Evolutionary conservation across 2,797 vertebrate genomes (phyloP).

Genomic region (Staurois parvus): DNA sequence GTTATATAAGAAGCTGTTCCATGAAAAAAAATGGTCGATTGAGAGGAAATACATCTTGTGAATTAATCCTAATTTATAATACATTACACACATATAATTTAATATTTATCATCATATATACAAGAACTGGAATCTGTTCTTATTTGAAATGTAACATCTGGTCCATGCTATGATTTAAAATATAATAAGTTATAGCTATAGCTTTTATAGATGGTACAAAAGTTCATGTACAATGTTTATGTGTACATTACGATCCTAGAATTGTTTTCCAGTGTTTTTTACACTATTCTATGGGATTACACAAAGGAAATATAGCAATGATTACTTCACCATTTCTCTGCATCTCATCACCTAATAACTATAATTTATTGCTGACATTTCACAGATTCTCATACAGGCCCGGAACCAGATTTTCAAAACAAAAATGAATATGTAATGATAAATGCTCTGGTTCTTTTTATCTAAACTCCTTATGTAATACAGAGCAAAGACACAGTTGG

Average conservation of each 20-base stretch:
- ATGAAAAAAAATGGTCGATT: too few relatives aligned
- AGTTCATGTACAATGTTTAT: not conserved
- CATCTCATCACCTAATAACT: slow-evolving; percentile 43
- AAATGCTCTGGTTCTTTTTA: slow-evolving; percentile 20
- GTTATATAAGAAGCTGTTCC: too few relatives aligned
- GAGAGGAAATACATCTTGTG: too few relatives aligned
- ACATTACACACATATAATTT: too few relatives aligned
- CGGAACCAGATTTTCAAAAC: slow-evolving; percentile 41
- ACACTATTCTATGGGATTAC: not conserved
- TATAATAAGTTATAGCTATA: not conserved
- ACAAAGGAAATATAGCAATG: slow-evolving; percentile 5
- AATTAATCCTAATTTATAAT: too few relatives aligned
- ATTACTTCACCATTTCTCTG: slow-evolving; percentile 26
- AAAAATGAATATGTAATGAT: slow-evolving; percentile 38
- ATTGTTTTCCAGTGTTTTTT: not conserved
- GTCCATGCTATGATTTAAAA: not conserved
- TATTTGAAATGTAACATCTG: not conserved
- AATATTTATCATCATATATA: not conserved
- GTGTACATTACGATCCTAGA: not conserved
- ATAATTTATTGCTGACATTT: slow-evolving; percentile 39
- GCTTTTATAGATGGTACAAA: not conserved
- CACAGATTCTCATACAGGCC: slow-evolving; percentile 25
- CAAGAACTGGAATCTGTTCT: not conserved
- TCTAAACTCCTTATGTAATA: slow-evolving; percentile 28
- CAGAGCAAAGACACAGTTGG: not conserved